Evolutionary conservation across 2,888 invertebrate species (phyloP).

Genomic region (Phytoseiulus persimilis): DNA sequence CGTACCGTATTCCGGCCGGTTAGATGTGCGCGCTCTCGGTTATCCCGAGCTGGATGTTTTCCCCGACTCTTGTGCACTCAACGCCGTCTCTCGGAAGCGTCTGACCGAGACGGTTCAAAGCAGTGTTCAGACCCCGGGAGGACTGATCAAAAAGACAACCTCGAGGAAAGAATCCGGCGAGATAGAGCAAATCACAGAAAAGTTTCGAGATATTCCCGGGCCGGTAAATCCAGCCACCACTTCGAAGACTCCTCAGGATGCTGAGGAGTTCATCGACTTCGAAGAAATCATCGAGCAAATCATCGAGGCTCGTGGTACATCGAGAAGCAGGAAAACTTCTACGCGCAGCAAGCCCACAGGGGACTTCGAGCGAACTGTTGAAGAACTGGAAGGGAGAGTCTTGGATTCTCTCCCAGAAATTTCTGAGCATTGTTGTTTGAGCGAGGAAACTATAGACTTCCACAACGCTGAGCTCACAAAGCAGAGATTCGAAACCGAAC

Average conservation of each 20-base stretch:
- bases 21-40: background rate
- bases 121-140: too few species aligned
- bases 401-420: background rate
- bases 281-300: background rate
- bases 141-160: too few species aligned
- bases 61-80: background rate
- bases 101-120: too few species aligned
- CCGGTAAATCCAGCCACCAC: too few species aligned
- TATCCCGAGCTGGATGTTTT: conserved; percentile 21
- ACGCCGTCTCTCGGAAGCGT: too few species aligned
- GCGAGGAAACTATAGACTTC: background rate
- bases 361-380: background rate
- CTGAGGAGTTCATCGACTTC: too few species aligned
- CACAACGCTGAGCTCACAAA: background rate
- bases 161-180: too few species aligned
- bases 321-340: background rate
- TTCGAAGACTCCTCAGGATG: too few species aligned
- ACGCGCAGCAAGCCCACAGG: background rate
- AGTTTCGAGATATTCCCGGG: too few species aligned
- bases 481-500: background rate
- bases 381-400: background rate
- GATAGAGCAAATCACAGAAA: too few species aligned
- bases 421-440: background rate
- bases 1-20: background rate
- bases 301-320: background rate